Percentiles rank a stretch among this genome's conserved stretches.
Conservation (phyloP, 2,113 vertebrate genomes). For the Turnix velox region DNA sequence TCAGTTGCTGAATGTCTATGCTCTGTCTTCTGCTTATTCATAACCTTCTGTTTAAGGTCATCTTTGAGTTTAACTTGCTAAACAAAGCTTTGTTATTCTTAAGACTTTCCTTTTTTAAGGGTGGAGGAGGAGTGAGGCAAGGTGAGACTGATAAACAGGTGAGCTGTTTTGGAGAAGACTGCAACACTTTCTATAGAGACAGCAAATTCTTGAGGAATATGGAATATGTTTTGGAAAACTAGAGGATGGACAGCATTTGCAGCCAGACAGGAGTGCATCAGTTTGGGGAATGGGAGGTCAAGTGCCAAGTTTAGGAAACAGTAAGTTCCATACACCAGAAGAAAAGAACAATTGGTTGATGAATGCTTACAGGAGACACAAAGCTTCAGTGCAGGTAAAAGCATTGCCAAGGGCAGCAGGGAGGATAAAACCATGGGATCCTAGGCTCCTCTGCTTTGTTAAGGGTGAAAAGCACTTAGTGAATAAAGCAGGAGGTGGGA, state of each 20-base stretch:
- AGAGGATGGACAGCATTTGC: not conserved
- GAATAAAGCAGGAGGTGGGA: not conserved
- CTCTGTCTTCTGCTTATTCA: not conserved
- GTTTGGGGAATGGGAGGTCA: not conserved
- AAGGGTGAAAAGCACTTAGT: not conserved
- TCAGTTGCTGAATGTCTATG: not conserved
- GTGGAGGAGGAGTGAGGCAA: not conserved
- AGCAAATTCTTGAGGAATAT: not conserved
- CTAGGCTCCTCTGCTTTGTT: not conserved
- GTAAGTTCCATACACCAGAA: not conserved
- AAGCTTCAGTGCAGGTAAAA: not conserved
- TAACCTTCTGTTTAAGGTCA: not conserved
- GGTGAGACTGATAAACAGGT: not conserved
- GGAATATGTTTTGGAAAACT: not conserved
- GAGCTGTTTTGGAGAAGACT: not conserved
- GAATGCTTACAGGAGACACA: not conserved
- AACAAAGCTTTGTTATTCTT: not conserved
- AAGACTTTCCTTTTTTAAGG: not conserved
- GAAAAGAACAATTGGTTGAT: not conserved
- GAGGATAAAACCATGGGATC: not conserved
- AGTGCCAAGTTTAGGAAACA: not conserved
- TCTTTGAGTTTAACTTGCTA: slow-evolving; percentile 7
- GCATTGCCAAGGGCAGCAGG: not conserved
- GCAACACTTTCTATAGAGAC: not conserved
- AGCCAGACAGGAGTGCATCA: not conserved